Base-by-base conservation (phyloP, 1,140 invertebrate genomes). In the Varroa destructor region DNA sequence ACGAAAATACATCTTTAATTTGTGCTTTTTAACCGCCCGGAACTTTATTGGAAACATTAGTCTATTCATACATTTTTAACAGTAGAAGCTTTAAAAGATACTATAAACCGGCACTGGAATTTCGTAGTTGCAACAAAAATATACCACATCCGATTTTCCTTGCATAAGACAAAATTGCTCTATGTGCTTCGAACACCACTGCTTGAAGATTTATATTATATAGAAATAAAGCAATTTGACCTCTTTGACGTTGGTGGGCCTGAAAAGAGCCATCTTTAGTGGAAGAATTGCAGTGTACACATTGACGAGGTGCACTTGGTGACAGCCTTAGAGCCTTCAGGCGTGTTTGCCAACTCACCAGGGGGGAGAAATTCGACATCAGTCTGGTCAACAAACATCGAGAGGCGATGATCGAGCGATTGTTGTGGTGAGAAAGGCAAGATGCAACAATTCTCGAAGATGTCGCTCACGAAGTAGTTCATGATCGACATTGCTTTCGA, bases 271-370 rank as follows among this genome's bases (percentile, higher is more conserved):
- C 61, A 37, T 67, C 40, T 67, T 67, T 67, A 14, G 40, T 46
- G 14, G 14, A 12, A 14, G 8, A 46, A 40, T 37, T 2, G 61
- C 2, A 40, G 2, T 67, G 61, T 64, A 79, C 79, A 83, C 74
- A 83, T 84, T 37, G 81, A 83, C 73, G 79, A 83, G 56, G 81
- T 84, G 73, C 84, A 85, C 75, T 84, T 82, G 25, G 81, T 83
- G 1, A 86, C 81, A 1, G 84, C 85, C 86, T 86, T 73, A 55
- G 73, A 74, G 14, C 73, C 73, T 67, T 73, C 73, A 42, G 73
- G 74, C 12, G 74, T 73, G 42, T 85, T 85, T 25, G 84, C 83
- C 70, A 85, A 77, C 76, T 85, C 84, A 70, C 83, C 83, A 37
- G 84, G 83, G 71, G 85, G 75, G 1, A 72, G 72, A 25, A 61